phyloP scores from a whole-genome alignment of 2,797 vertebrate species.

The Danio kyathit region DNA sequence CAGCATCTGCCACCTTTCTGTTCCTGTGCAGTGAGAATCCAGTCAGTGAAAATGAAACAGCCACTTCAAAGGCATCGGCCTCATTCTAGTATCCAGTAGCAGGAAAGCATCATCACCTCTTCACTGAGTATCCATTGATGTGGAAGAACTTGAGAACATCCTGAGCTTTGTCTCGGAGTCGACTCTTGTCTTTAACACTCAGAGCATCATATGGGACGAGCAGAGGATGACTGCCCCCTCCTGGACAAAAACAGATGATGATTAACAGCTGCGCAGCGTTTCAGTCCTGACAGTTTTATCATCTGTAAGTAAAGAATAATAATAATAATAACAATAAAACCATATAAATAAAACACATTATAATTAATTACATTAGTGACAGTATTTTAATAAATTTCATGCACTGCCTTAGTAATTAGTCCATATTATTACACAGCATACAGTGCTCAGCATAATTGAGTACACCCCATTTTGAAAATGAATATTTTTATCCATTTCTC shows the following conservation, averaged over 20 bases:
- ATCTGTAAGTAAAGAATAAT: too few relatives aligned
- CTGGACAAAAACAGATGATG: constrained; percentile 68
- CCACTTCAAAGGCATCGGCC: constrained; percentile 46
- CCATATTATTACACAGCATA: too few relatives aligned
- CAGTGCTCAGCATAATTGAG: too few relatives aligned
- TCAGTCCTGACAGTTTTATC: too few relatives aligned
- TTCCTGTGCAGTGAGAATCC: constrained; percentile 78
- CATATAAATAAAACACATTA: too few relatives aligned
- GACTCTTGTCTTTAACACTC: constrained; percentile 90
- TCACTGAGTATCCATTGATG: constrained; percentile 91
- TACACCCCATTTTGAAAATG: too few relatives aligned
- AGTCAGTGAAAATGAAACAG: neutral
- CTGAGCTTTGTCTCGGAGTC: constrained; percentile 90
- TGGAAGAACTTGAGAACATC: constrained; percentile 94
- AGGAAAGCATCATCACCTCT: constrained; percentile 79
- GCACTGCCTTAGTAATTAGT: too few relatives aligned
- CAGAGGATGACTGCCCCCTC: constrained; percentile 84
- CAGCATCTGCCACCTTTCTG: constrained; percentile 85
- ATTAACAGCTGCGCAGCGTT: neutral
- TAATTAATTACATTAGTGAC: too few relatives aligned
- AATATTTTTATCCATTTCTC: too few relatives aligned
- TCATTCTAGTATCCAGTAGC: constrained; percentile 10
- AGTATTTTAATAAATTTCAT: too few relatives aligned
- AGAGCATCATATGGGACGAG: constrained; percentile 89
- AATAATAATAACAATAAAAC: too few relatives aligned